phyloP scores from a whole-genome alignment of 2,888 invertebrate species.

The Tricholauxania praeusta region DNA sequence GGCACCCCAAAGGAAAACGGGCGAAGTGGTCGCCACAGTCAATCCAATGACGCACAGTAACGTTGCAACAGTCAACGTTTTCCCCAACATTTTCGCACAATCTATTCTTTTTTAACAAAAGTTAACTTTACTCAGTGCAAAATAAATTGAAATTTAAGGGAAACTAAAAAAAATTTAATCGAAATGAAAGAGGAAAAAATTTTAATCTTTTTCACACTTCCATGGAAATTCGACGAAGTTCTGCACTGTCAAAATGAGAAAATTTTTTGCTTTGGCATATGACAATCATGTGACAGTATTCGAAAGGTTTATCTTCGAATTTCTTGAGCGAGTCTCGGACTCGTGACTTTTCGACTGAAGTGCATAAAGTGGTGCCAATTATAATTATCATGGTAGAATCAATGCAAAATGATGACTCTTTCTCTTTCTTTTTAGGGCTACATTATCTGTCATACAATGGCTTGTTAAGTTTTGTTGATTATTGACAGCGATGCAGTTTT shows the following conservation, averaged over 20 bases:
- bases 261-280: constrained; percentile 58
- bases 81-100: constrained; percentile 54
- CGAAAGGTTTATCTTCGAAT: constrained; percentile 17
- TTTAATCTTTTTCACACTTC: constrained; percentile 36
- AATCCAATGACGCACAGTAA: constrained; percentile 58
- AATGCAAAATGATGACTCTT: too few species aligned
- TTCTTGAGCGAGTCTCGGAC: constrained; percentile 14
- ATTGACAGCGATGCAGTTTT: too few species aligned
- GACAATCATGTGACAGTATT: constrained; percentile 65
- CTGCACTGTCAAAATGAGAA: constrained; percentile 61
- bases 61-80: constrained; percentile 54
- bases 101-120: constrained; percentile 30
- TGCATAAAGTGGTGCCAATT: too few species aligned
- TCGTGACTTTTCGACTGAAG: constrained; percentile 1
- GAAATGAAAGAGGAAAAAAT: constrained; percentile 43
- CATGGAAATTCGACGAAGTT: constrained; percentile 51
- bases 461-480: too few species aligned
- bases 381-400: too few species aligned
- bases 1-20: constrained; percentile 73
- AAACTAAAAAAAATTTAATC: constrained; percentile 45
- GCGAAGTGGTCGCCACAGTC: constrained; percentile 68
- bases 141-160: constrained; percentile 41
- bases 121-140: constrained; percentile 34
- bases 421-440: too few species aligned
- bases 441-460: too few species aligned